Base-by-base conservation (phyloP, 2,888 invertebrate species). In the Empis livida region DNA sequence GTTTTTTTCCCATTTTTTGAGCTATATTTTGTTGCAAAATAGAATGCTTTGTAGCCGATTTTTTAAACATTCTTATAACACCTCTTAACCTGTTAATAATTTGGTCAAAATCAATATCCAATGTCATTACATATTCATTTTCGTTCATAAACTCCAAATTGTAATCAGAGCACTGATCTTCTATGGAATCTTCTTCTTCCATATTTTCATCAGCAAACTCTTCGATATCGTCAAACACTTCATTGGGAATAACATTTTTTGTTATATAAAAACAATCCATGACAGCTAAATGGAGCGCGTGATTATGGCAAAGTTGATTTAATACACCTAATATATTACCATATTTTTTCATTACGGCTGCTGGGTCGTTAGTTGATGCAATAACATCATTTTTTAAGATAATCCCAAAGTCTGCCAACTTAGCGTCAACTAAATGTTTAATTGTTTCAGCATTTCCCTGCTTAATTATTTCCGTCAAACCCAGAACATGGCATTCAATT, bases 331-430 rank as follows among this genome's bases (percentile, higher is more conserved):
- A n/a, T 5, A 38, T 44, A 38, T 39, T 37, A n/a, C 38, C 44
- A 38, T 44, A 44, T 23, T 44, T 39, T 38, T 16, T n/a, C 44
- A 44, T n/a, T n/a, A n/a, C n/a, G n/a, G 44, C 31, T 13, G 44
- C 37, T 20, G 11, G 20, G 14, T 44, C 44, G 38, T 44, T 23
- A 38, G 38, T 44, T 17, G 23, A 44, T 20, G 44, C 20, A 38
- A 44, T 44, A 14, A 44, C 39, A 27, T 44, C 38, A 11, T 14
- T 38, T 37, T 44, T 39, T 38, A 38, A 38, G 20, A 23, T 23
- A 44, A 44, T 38, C n/a, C 10, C 14, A 44, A 44, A 44, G 15
- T 44, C 38, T 37, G 37, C 38, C 14, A 44, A 44, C 23, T 44
- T 44, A 20, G 37, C 16, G 9, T 43, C 39, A 16, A 39, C 39